Evolutionary conservation across 2,888 invertebrate genomes (phyloP).

Genomic region (Pteria penguin): DNA sequence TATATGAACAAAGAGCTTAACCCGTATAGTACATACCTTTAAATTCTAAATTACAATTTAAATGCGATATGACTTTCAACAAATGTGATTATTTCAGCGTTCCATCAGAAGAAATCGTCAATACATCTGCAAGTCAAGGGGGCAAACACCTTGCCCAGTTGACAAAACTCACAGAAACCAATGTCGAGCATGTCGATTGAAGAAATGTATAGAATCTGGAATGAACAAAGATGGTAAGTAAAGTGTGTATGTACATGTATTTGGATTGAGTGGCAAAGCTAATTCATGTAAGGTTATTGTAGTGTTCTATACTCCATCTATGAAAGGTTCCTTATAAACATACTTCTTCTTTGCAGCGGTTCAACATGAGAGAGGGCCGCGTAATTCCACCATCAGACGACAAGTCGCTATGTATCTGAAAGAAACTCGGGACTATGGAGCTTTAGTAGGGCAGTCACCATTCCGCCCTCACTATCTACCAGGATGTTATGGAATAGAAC

Average conservation of each 20-base stretch:
- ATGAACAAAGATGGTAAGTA: constrained; percentile 98
- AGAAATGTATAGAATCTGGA: constrained; percentile 94
- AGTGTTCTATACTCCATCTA: too few species aligned
- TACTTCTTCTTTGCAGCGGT: constrained; percentile 88
- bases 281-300: too few species aligned
- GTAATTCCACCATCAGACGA: constrained; percentile 94
- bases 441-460: constrained; percentile 65
- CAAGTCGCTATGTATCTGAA: constrained; percentile 93
- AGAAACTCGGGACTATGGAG: constrained; percentile 80
- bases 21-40: too few species aligned
- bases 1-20: too few species aligned
- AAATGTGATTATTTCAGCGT: constrained; percentile 84
- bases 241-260: too few species aligned
- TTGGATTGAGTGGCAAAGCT: too few species aligned
- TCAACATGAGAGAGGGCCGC: constrained; percentile 98
- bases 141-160: constrained; percentile 90
- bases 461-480: constrained; percentile 73
- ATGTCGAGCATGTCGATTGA: constrained; percentile 94
- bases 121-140: constrained; percentile 96
- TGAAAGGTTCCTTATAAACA: too few species aligned
- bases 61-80: too few species aligned
- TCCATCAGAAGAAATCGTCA: constrained; percentile 97
- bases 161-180: constrained; percentile 98
- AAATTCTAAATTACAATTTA: too few species aligned
- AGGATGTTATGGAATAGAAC: constrained; percentile 66